phyloP scores from a whole-genome alignment of 2,113 vertebrate species.

The Helogale parvula region DNA sequence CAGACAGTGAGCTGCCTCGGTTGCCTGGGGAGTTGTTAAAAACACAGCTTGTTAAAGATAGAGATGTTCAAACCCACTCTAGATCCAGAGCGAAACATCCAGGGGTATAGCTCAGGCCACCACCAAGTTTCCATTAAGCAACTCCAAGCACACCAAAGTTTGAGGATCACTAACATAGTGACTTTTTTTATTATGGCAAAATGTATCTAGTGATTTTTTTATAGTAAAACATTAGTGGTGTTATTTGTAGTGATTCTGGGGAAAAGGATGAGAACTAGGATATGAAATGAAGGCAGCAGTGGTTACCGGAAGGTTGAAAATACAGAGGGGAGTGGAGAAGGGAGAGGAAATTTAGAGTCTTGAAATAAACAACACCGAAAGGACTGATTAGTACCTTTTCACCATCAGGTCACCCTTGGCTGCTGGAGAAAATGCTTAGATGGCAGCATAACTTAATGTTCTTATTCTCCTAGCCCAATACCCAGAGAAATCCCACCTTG shows the following conservation, averaged over 20 bases:
- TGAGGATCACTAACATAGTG: background rate
- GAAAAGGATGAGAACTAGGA: background rate
- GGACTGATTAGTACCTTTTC: background rate
- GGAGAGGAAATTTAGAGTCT: background rate
- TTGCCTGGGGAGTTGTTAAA: background rate
- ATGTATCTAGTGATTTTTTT: background rate
- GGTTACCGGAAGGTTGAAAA: background rate
- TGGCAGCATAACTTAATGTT: background rate
- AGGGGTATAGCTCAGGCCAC: background rate
- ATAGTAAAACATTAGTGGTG: background rate
- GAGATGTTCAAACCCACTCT: background rate
- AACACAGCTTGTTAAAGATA: background rate
- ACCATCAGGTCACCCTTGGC: background rate
- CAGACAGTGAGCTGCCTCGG: background rate
- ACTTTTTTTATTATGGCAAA: background rate
- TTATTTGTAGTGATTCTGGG: background rate
- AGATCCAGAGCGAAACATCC: background rate
- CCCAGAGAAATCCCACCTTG: background rate
- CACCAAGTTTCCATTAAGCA: background rate
- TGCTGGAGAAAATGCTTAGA: background rate
- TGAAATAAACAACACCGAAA: slow-evolving; percentile 5
- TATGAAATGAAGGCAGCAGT: background rate
- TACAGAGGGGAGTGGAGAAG: background rate
- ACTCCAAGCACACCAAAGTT: background rate
- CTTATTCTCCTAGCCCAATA: background rate